Conservation (phyloP, 2,797 vertebrate species). For the Malacoraja senta region DNA sequence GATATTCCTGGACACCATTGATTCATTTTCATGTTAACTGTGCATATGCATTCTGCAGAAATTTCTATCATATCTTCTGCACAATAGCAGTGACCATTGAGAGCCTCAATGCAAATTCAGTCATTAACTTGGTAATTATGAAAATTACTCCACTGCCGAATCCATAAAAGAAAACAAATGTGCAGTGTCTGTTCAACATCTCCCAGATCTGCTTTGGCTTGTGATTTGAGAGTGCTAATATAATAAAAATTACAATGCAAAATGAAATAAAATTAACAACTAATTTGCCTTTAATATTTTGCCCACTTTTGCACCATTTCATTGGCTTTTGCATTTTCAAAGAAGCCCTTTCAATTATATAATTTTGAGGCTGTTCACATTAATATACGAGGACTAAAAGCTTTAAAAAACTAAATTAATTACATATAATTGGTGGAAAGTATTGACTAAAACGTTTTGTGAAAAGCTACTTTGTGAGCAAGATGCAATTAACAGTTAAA, state of each 20-base stretch:
- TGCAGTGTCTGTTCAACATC: neutral
- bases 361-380: neutral
- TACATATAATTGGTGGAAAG: neutral
- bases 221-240: neutral
- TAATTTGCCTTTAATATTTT: neutral
- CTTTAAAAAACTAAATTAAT: neutral
- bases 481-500: neutral
- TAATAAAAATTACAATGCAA: neutral
- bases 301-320: neutral
- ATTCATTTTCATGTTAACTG: too few species aligned
- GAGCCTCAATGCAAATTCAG: too few species aligned
- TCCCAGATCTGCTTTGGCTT: neutral
- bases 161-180: neutral
- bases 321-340: neutral
- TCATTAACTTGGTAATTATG: constrained; percentile 6
- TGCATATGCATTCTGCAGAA: too few species aligned
- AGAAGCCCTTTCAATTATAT: neutral
- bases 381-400: neutral
- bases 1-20: too few species aligned
- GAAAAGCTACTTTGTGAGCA: too few species aligned
- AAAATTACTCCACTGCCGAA: neutral
- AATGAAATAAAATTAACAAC: neutral
- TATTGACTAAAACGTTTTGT: neutral
- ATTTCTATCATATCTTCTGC: too few species aligned
- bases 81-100: too few species aligned